Evolutionary conservation across 2,797 vertebrate genomes (phyloP).

Genomic region (Alcedo quadribrachys): DNA sequence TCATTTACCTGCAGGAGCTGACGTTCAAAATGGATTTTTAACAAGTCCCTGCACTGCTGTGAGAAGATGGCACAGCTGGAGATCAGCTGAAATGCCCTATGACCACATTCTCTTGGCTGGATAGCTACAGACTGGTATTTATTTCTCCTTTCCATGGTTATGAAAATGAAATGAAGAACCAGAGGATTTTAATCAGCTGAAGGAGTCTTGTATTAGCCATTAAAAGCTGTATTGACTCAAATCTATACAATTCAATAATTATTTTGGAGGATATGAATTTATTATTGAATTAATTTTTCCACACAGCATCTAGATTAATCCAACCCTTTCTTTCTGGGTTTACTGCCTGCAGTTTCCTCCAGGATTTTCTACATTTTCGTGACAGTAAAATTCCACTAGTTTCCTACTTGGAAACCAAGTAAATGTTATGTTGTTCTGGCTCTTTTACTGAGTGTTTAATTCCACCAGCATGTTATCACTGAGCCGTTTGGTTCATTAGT

Average conservation of each 20-base stretch:
- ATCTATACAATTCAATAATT: background rate
- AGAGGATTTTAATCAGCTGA: background rate
- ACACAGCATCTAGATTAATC: background rate
- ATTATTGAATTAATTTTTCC: background rate
- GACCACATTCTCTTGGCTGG: background rate
- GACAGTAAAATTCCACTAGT: conserved; percentile 24
- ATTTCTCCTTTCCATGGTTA: background rate
- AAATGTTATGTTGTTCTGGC: conserved; percentile 22
- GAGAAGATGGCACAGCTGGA: background rate
- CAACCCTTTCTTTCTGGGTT: background rate
- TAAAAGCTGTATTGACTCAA: background rate
- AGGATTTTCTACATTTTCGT: background rate
- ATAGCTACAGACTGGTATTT: background rate
- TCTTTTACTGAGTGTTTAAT: background rate
- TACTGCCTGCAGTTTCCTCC: background rate
- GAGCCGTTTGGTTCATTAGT: background rate
- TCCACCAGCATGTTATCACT: conserved; percentile 13
- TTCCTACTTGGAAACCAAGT: conserved; percentile 21
- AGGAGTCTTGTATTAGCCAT: background rate
- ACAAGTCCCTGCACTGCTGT: background rate
- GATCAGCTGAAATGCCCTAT: background rate
- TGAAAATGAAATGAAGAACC: background rate
- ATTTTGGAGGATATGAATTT: background rate
- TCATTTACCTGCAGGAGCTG: background rate
- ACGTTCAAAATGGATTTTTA: background rate